A percentile compares a stretch with the other conserved stretches of the same genome.
Evolutionary conservation across 1,140 invertebrate genomes (phyloP).

Genomic region (Diuraphis noxia): DNA sequence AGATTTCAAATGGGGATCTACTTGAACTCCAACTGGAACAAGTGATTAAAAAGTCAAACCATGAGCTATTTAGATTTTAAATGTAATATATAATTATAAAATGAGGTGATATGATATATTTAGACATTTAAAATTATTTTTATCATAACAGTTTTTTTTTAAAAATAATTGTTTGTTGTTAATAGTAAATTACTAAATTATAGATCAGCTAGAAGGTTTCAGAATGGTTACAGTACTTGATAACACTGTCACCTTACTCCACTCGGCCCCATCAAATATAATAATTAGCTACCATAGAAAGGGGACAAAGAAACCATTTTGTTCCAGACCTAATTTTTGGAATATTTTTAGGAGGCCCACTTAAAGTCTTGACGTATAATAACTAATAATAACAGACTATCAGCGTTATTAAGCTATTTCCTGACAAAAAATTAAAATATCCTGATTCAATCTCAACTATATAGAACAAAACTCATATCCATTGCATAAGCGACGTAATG

Average conservation of each 20-base stretch:
- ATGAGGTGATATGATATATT: background rate
- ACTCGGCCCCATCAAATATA: background rate
- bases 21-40: conserved; percentile 66
- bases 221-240: background rate
- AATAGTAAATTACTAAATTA: too few relatives aligned
- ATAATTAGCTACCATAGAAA: too few relatives aligned
- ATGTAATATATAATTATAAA: background rate
- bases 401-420: too few relatives aligned
- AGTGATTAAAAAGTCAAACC: background rate
- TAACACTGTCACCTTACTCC: background rate
- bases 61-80: background rate
- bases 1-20: conserved; percentile 79
- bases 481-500: too few relatives aligned
- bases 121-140: background rate
- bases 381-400: too few relatives aligned
- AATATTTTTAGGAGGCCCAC: too few relatives aligned
- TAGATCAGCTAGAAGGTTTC: background rate
- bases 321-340: too few relatives aligned
- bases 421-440: too few relatives aligned
- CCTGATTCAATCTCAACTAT: too few relatives aligned
- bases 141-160: background rate
- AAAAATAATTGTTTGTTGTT: background rate
- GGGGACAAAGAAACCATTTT: too few relatives aligned
- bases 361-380: too few relatives aligned
- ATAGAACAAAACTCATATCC: too few relatives aligned